Evolutionary conservation across 2,888 invertebrate species (phyloP).

Genomic region (Mimachlamys varia): DNA sequence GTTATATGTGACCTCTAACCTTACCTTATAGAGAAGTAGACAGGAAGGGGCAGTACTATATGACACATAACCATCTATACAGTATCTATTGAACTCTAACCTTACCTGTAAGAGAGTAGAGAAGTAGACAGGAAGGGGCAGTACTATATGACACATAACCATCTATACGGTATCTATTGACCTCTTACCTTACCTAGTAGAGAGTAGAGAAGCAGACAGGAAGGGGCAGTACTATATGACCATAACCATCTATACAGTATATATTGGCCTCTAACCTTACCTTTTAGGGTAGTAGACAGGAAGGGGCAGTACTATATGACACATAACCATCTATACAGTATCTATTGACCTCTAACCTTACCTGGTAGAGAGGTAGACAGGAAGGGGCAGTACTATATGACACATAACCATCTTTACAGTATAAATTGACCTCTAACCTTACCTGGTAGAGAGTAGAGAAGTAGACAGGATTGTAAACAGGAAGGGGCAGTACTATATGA

Average conservation of each 20-base stretch:
- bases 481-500: slow-evolving; percentile 93
- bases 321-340: no score
- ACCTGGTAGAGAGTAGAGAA: slow-evolving; percentile 88
- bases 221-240: no score
- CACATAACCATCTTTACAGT: no score
- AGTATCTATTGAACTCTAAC: background rate
- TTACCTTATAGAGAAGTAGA: slow-evolving; percentile 76
- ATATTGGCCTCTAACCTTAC: slow-evolving; percentile 53
- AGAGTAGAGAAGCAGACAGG: slow-evolving; percentile 88
- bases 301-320: no score
- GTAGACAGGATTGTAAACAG: slow-evolving; percentile 95
- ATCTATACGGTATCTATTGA: no score
- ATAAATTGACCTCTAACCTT: background rate
- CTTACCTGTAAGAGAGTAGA: slow-evolving; percentile 37
- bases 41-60: no score
- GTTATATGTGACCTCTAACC: slow-evolving; percentile 46
- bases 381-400: no score
- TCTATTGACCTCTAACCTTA: slow-evolving; percentile 3
- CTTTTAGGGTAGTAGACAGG: slow-evolving; percentile 74
- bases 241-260: no score
- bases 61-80: no score
- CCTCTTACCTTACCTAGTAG: slow-evolving; percentile 82
- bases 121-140: background rate
- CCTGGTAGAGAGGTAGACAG: background rate
- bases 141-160: no score